Evolutionary conservation across 2,797 vertebrate species (phyloP), one percentile per base, ranked within the genome.

Genomic region (Pipistrellus kuhlii): DNA sequence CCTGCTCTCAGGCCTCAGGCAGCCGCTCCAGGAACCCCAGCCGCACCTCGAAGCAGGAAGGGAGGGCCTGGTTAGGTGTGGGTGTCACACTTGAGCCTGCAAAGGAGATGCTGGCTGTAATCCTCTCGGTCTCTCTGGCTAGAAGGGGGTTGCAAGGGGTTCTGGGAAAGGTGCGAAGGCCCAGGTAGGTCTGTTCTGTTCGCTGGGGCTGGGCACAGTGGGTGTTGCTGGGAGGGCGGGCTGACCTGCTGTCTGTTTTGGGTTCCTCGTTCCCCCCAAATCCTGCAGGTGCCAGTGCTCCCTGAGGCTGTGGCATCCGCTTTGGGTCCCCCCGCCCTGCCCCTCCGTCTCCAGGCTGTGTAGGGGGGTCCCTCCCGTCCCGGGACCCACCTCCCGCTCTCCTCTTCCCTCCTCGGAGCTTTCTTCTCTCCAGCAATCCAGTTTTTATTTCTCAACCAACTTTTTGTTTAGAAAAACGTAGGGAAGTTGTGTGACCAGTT

Each of bases 81-180:
- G 15, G 23, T 27, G 46, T 66, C 48, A 5, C 81, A 3, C 87
- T 68, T 86, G 69, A 71, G n/a, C 69, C 17, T 32, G 25, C 32
- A 46, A 48, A 77, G 62, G 32, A 55, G 80, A 82, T 46, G 27
- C 81, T 93, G 23, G 71, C 57, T 55, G 8, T 48, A 55, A 53
- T 48, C 30, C 35, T 86, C n/a, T 68, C 62, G 35, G 78, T 55
- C 17, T 93, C 59, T 77, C 25, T 78, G 82, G 41, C 84, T 78
- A 46, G 75, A 66, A 0, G 17, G 41, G 55, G 46, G 8, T 48
- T 25, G 1, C 23, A 35, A 35, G 41, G 20, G 15, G 55, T 13
- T 82, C 64, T 78, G 73, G 94, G 53, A 88, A 76, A 95, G 85
- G 18, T 57, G 69, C 81, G 38, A 15, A 35, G 73, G 55, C 8